phyloP scores from a whole-genome alignment of 1,140 invertebrate species.

The Drosophila subpulchrella region DNA sequence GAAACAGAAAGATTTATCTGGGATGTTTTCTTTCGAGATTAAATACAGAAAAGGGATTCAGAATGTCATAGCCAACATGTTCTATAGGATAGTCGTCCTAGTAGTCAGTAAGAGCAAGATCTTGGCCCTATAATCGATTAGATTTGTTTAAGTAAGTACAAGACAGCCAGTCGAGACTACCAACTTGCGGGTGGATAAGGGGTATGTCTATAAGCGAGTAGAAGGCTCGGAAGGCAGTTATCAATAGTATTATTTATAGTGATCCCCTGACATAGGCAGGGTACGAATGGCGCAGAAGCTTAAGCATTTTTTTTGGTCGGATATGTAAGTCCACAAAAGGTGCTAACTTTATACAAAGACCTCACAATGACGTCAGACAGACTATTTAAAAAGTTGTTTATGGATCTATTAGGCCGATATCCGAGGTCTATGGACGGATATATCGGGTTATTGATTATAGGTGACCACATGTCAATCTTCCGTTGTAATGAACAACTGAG shows the following conservation, averaged over 20 bases:
- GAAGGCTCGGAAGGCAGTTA: too few species aligned
- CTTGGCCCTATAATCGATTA: conserved; percentile 1
- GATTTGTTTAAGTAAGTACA: background rate
- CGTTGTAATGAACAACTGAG: too few species aligned
- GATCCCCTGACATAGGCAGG: conserved; percentile 13
- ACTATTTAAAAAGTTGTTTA: too few species aligned
- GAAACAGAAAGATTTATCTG: conserved; percentile 78
- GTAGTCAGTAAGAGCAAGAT: background rate
- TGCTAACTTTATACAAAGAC: too few species aligned
- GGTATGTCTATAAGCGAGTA: too few species aligned
- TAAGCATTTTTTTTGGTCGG: conserved; percentile 15
- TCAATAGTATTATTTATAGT: conserved; percentile 1
- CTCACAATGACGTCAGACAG: too few species aligned
- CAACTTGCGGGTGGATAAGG: too few species aligned
- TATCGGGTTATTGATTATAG: too few species aligned
- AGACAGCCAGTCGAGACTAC: too few species aligned
- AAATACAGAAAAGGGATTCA: background rate
- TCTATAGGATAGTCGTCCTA: background rate
- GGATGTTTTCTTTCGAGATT: conserved; percentile 5
- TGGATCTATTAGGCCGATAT: too few species aligned
- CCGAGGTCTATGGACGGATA: too few species aligned
- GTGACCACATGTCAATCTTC: too few species aligned
- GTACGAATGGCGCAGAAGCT: conserved; percentile 8
- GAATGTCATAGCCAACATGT: conserved; percentile 12
- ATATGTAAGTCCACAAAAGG: background rate